Evolutionary conservation across 2,113 vertebrate genomes (phyloP).

Genomic region (Dicaeum eximium): DNA sequence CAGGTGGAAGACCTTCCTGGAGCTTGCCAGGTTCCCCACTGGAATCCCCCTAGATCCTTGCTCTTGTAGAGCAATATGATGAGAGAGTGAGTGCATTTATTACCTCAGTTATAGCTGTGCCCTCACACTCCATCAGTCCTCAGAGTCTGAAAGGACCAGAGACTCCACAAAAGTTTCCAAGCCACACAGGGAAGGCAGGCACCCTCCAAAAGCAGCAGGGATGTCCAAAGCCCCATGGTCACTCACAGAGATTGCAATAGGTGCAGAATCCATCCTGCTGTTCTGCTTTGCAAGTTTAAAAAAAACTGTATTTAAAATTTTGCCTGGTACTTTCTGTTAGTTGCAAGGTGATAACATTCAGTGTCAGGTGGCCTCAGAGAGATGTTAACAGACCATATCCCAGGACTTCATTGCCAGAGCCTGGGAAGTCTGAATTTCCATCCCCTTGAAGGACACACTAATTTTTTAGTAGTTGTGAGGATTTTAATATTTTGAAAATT

Average conservation of each 20-base stretch:
- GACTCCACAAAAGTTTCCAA: not conserved
- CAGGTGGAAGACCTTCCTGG: not conserved
- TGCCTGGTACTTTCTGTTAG: not conserved
- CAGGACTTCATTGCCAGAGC: not conserved
- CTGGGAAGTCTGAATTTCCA: not conserved
- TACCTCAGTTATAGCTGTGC: not conserved
- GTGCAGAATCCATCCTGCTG: not conserved
- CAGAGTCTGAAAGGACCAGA: not conserved
- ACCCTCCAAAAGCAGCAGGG: accelerated
- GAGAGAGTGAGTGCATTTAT: not conserved
- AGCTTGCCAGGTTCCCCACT: not conserved
- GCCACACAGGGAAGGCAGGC: not conserved
- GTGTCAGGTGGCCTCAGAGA: not conserved
- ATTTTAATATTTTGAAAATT: not conserved
- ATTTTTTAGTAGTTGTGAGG: not conserved
- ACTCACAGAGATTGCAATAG: not conserved
- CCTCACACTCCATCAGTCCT: not conserved
- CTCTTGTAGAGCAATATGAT: not conserved
- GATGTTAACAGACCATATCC: not conserved
- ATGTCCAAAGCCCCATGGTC: not conserved
- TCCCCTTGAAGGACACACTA: not conserved
- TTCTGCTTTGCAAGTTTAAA: not conserved
- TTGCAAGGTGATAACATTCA: not conserved
- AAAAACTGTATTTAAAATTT: not conserved
- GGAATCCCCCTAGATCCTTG: not conserved